Evolutionary conservation across 2,888 invertebrate genomes (phyloP).

Genomic region (Drosophila yooni): DNA sequence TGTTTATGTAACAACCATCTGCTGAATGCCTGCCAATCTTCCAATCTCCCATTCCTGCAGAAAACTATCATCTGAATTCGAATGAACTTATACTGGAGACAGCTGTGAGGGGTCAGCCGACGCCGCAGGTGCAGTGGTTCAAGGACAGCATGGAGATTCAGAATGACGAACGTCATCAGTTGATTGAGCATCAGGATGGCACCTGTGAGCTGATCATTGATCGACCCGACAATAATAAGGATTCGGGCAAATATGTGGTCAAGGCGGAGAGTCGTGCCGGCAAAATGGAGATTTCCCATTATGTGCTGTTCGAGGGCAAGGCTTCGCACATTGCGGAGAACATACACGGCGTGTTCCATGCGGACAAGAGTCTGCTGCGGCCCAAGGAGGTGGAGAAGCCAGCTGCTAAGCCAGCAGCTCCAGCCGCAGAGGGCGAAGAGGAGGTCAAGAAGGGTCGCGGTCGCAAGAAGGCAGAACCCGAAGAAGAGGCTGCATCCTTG

Average conservation of each 20-base stretch:
- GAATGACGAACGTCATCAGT: conserved; percentile 87
- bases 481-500: conserved; percentile 69
- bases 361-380: conserved; percentile 83
- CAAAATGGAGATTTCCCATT: conserved; percentile 90
- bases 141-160: conserved; percentile 89
- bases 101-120: conserved; percentile 90
- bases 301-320: conserved; percentile 89
- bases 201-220: conserved; percentile 89
- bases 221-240: conserved; percentile 87
- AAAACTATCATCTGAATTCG: conserved; percentile 89
- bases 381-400: conserved; percentile 75
- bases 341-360: conserved; percentile 85
- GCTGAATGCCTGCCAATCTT: neutral
- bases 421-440: conserved; percentile 48
- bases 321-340: conserved; percentile 84
- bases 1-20: conserved; percentile 41
- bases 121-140: conserved; percentile 90
- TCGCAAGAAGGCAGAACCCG: conserved; percentile 76
- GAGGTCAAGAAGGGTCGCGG: conserved; percentile 68
- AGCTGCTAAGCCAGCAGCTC: conserved; percentile 41
- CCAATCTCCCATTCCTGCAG: conserved; percentile 82
- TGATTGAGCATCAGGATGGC: conserved; percentile 90
- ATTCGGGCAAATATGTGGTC: conserved; percentile 91
- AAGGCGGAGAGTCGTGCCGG: conserved; percentile 90
- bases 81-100: conserved; percentile 92